These are phyloP conservation scores for Drosophila helvetica DNA, from an alignment of 2,888 invertebrate species.

Conservation along the genomic window DNA sequence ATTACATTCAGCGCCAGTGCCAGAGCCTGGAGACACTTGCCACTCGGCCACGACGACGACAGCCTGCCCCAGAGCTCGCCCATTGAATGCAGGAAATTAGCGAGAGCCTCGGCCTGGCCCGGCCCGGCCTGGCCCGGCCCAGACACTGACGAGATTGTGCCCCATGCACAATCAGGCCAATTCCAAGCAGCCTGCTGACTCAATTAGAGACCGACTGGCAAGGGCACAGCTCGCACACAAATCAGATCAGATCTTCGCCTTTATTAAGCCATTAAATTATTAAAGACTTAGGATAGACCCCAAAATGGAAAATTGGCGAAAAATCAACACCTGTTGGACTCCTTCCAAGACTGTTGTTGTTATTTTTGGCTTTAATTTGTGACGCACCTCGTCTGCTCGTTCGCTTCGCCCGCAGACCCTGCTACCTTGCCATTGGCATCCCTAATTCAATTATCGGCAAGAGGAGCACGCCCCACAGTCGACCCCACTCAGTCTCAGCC, in stretches of 20 bases:
- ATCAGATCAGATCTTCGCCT: constrained; percentile 29
- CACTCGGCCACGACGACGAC: not conserved
- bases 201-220: constrained; percentile 45
- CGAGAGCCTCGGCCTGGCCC: constrained; percentile 5
- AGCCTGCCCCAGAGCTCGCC: constrained; percentile 1
- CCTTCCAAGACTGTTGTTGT: not conserved
- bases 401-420: not conserved
- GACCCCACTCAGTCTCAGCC: constrained; percentile 3
- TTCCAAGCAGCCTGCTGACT: constrained; percentile 25
- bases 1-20: constrained; percentile 22
- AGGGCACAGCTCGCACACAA: constrained; percentile 14
- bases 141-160: constrained; percentile 31
- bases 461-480: constrained; percentile 6
- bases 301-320: constrained; percentile 19
- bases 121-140: not conserved
- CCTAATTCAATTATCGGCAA: constrained; percentile 66
- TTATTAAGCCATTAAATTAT: constrained; percentile 54
- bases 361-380: constrained; percentile 36
- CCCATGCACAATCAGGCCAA: constrained; percentile 38
- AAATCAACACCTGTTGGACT: constrained; percentile 56
- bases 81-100: constrained; percentile 63
- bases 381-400: constrained; percentile 2
- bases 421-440: constrained; percentile 16
- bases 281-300: constrained; percentile 38
- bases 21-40: constrained; percentile 9